Evolutionary conservation across 2,888 invertebrate genomes (phyloP).

Genomic region (Elmis aenea): DNA sequence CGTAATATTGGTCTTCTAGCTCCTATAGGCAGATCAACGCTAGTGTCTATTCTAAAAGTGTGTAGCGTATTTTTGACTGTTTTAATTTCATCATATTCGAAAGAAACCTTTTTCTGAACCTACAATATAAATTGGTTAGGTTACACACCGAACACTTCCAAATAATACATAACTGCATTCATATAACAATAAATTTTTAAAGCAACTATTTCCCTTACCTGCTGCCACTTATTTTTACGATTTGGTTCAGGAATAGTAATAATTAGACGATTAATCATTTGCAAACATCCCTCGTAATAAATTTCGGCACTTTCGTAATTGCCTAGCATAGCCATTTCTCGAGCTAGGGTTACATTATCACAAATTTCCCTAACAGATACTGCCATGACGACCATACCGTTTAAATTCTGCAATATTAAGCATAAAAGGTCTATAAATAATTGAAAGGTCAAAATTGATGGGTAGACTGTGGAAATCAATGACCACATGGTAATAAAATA

Average conservation of each 20-base stretch:
- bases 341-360: slow-evolving; percentile 90
- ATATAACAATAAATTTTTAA: not conserved
- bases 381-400: slow-evolving; percentile 70
- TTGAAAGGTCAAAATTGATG: too few species aligned
- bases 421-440: too few species aligned
- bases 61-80: slow-evolving; percentile 71
- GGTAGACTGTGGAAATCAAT: too few species aligned
- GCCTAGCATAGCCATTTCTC: slow-evolving; percentile 92
- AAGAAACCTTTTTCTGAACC: slow-evolving; percentile 83
- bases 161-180: too few species aligned
- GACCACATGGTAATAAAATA: too few species aligned
- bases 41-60: slow-evolving; percentile 68
- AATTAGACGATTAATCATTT: slow-evolving; percentile 83
- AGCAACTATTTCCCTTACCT: slow-evolving; percentile 52
- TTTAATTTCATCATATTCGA: slow-evolving; percentile 88
- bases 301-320: slow-evolving; percentile 93
- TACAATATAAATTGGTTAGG: slow-evolving; percentile 45
- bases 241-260: slow-evolving; percentile 73
- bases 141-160: too few species aligned
- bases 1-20: slow-evolving; percentile 36
- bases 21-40: slow-evolving; percentile 48
- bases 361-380: slow-evolving; percentile 86
- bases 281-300: slow-evolving; percentile 89
- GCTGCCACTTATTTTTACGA: slow-evolving; percentile 83
- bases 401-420: too few species aligned